phyloP scores from a whole-genome alignment of 1,140 invertebrate species.

The Leucophenga varia region DNA sequence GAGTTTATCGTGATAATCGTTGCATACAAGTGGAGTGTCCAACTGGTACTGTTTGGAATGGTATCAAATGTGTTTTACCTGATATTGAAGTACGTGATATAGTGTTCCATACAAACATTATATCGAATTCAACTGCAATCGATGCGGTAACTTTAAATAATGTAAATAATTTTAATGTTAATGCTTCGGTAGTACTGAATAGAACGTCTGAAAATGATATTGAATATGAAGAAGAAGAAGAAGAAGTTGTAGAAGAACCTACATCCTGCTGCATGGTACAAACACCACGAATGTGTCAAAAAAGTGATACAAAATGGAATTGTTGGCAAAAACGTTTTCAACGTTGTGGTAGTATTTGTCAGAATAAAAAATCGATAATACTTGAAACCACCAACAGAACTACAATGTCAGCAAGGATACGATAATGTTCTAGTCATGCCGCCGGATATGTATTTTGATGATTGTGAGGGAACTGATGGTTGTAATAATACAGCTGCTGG shows the following conservation, averaged over 20 bases:
- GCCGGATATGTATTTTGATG: conserved; percentile 14
- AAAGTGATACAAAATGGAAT: conserved; percentile 18
- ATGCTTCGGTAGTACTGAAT: conserved; percentile 27
- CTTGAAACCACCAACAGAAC: conserved; percentile 13
- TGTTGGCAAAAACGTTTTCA: conserved; percentile 28
- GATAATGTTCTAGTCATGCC: conserved; percentile 28
- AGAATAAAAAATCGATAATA: too few species aligned
- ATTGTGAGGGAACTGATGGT: conserved; percentile 14
- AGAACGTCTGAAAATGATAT: neutral
- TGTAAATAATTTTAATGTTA: conserved; percentile 30
- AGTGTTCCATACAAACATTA: too few species aligned
- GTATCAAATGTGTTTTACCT: conserved; percentile 27
- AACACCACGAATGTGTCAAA: conserved; percentile 28
- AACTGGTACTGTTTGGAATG: conserved; percentile 30
- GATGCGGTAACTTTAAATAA: too few species aligned
- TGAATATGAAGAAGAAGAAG: conserved; percentile 13
- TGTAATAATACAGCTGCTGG: conserved; percentile 16
- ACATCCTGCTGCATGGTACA: conserved; percentile 29
- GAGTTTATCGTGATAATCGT: conserved; percentile 9
- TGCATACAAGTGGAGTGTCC: conserved; percentile 31
- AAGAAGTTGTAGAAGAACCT: conserved; percentile 14
- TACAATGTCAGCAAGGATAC: conserved; percentile 14
- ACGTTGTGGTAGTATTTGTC: conserved; percentile 32
- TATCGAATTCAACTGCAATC: too few species aligned
- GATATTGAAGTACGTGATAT: too few species aligned